Evolutionary conservation across 2,797 vertebrate species (phyloP).

Genomic region (Chelmon rostratus): DNA sequence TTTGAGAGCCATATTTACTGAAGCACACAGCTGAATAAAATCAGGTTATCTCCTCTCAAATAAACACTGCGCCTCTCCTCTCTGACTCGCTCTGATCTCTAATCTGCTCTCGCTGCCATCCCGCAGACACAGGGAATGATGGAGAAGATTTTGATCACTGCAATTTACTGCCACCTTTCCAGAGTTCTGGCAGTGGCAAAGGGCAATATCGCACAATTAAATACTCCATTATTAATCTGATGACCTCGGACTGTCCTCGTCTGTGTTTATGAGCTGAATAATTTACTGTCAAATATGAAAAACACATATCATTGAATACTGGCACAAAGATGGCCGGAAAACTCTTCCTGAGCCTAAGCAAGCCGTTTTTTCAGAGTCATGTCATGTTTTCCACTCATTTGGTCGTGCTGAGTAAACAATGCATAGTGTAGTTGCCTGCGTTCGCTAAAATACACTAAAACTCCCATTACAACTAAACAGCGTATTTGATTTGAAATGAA

Average conservation of each 20-base stretch:
- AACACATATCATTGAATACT: neutral
- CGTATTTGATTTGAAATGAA: slow-evolving; percentile 11
- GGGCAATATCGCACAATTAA: slow-evolving; percentile 37
- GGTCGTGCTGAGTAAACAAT: slow-evolving; percentile 2
- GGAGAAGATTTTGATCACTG: slow-evolving; percentile 46
- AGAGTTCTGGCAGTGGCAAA: slow-evolving; percentile 32
- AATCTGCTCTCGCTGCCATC: slow-evolving; percentile 48
- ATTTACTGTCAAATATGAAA: slow-evolving; percentile 14
- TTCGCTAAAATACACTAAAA: slow-evolving; percentile 32
- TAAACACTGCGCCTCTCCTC: slow-evolving; percentile 37
- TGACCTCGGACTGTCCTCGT: slow-evolving; percentile 17
- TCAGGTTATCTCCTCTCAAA: slow-evolving; percentile 60
- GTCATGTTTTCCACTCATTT: neutral
- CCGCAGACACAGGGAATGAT: slow-evolving; percentile 39
- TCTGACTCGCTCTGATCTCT: slow-evolving; percentile 53
- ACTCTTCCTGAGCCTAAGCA: neutral
- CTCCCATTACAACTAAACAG: slow-evolving; percentile 11
- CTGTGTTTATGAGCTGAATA: slow-evolving; percentile 21
- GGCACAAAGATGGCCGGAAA: neutral
- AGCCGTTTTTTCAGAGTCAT: neutral
- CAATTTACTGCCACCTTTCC: slow-evolving; percentile 55
- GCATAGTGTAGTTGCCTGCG: neutral
- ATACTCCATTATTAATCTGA: slow-evolving; percentile 26
- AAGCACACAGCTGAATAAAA: slow-evolving; percentile 53
- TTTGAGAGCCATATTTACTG: slow-evolving; percentile 54